These are phyloP conservation scores for Synanthedon myopaeformis DNA, from an alignment of 2,888 invertebrate genomes.

Conservation along the genomic window DNA sequence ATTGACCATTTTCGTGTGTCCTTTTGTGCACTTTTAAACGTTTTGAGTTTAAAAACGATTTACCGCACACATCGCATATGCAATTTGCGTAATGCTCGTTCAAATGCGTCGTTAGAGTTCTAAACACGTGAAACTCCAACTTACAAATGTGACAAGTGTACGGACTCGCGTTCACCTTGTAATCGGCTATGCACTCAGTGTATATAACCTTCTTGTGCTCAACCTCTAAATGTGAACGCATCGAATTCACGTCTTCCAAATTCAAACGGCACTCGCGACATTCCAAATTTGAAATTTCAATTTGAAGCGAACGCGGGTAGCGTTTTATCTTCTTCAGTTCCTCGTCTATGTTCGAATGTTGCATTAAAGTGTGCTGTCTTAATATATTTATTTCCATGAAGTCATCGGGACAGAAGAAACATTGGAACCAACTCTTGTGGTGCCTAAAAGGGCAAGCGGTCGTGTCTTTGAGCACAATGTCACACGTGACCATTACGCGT, in stretches of 20 bases:
- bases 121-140: constrained; percentile 46
- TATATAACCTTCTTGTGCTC: constrained; percentile 41
- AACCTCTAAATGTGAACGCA: constrained; percentile 37
- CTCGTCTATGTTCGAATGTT: constrained; percentile 28
- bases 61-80: constrained; percentile 62
- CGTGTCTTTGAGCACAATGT: constrained; percentile 35
- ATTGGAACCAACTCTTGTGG: constrained; percentile 57
- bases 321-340: constrained; percentile 47
- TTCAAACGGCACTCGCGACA: constrained; percentile 38
- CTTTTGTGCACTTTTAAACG: constrained; percentile 59
- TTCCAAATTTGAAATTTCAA: constrained; percentile 49
- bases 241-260: constrained; percentile 33
- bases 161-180: constrained; percentile 42
- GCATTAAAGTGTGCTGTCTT: constrained; percentile 25
- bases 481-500: constrained; percentile 39
- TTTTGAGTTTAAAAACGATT: constrained; percentile 59
- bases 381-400: constrained; percentile 45
- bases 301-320: constrained; percentile 49
- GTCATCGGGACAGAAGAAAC: constrained; percentile 47
- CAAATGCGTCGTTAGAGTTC: constrained; percentile 51
- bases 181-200: constrained; percentile 53
- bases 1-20: constrained; percentile 53
- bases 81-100: constrained; percentile 63
- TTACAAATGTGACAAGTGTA: constrained; percentile 45
- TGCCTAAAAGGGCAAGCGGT: constrained; percentile 57